These are phyloP conservation scores for Drosophila kambysellisi DNA, from an alignment of 2,888 invertebrate genomes.

Conservation along the genomic window DNA sequence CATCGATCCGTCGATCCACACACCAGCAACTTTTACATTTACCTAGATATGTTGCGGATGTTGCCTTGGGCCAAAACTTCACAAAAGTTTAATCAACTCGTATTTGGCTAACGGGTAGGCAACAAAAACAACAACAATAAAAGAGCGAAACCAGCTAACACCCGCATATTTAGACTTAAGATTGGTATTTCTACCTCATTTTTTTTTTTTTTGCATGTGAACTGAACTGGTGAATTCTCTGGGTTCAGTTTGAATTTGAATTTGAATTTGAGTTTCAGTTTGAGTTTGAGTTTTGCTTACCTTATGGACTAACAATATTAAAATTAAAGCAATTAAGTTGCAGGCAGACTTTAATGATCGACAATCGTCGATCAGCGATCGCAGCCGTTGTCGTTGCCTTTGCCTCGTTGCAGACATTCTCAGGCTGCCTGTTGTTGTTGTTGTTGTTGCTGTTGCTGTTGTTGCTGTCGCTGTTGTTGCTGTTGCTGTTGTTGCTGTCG, in stretches of 20 bases:
- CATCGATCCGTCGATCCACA: constrained; percentile 48
- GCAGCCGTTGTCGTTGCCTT: constrained; percentile 44
- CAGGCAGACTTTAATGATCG: constrained; percentile 81
- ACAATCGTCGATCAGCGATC: constrained; percentile 71
- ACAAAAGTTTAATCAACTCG: constrained; percentile 55
- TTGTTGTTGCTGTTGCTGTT: constrained; percentile 24
- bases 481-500: constrained; percentile 19
- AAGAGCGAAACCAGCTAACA: constrained; percentile 39
- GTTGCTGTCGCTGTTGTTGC: constrained; percentile 18
- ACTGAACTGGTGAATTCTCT: constrained; percentile 19
- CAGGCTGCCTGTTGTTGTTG: constrained; percentile 56
- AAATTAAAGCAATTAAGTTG: constrained; percentile 82
- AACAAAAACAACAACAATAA: constrained; percentile 21
- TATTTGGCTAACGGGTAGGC: constrained; percentile 47
- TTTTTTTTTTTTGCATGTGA: constrained; percentile 35
- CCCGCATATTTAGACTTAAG: constrained; percentile 62
- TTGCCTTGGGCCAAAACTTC: constrained; percentile 39
- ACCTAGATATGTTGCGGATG: background rate
- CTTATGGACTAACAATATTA: constrained; percentile 84
- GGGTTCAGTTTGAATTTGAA: constrained; percentile 15
- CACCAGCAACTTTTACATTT: constrained; percentile 4
- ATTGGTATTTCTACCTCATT: constrained; percentile 16
- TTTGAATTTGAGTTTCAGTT: constrained; percentile 6
- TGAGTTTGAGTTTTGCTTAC: constrained; percentile 63
- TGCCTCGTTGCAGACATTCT: constrained; percentile 70